A percentile compares a stretch with the other conserved stretches of the same genome.
Conservation (phyloP, 2,888 invertebrate genomes). For the Meloe dianella region DNA sequence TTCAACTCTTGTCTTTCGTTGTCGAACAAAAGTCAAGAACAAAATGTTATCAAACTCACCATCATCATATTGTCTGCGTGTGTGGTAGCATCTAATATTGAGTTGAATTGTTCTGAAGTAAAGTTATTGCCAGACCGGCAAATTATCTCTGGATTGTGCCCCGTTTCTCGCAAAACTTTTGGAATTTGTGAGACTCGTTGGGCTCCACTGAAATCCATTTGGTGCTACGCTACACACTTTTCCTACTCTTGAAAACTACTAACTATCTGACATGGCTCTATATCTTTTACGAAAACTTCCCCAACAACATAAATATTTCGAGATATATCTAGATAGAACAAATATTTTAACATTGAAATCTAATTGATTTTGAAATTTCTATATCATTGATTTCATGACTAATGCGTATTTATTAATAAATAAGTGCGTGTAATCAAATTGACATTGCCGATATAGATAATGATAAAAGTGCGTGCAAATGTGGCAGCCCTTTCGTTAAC, state of each 20-base stretch:
- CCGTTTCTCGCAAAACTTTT: conserved; percentile 43
- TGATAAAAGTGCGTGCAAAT: conserved; percentile 28
- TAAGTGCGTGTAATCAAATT: conserved; percentile 22
- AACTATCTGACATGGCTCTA: conserved; percentile 32
- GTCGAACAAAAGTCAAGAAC: conserved; percentile 3
- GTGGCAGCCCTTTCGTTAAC: conserved; percentile 24
- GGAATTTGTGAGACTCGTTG: conserved; percentile 45
- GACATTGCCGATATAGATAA: conserved; percentile 16
- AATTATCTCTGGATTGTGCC: conserved; percentile 48
- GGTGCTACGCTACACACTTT: conserved; percentile 45
- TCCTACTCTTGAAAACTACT: conserved; percentile 22
- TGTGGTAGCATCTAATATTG: conserved; percentile 22
- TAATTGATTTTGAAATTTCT: background rate
- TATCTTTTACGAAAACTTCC: conserved; percentile 20
- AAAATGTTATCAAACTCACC: conserved; percentile 18
- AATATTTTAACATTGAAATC: conserved; percentile 18
- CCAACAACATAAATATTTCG: conserved; percentile 4
- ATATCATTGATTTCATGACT: background rate
- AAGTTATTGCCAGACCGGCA: conserved; percentile 46
- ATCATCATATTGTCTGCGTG: conserved; percentile 7
- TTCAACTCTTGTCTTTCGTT: background rate
- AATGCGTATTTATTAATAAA: conserved; percentile 22
- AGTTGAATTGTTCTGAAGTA: conserved; percentile 37
- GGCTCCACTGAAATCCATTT: conserved; percentile 46
- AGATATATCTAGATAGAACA: background rate